phyloP scores from a whole-genome alignment of 92 coral and sea anemone genomes.

The Virgularia gustaviana region DNA sequence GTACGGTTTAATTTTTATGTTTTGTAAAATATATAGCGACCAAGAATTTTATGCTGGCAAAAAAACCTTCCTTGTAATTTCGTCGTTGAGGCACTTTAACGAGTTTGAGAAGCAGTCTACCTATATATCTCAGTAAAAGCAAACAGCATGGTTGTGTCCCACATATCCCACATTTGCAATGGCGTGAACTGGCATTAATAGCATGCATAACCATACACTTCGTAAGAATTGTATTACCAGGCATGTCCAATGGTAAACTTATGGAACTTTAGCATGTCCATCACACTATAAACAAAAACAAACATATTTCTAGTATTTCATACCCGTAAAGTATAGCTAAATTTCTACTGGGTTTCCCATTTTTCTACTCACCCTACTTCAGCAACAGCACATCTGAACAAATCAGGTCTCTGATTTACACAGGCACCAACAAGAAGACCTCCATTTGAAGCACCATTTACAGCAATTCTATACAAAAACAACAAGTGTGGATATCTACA shows the following conservation, averaged over 20 bases:
- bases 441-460: constrained; percentile 97
- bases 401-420: constrained; percentile 85
- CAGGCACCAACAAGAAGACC: constrained; percentile 94
- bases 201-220: no score
- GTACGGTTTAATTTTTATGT: no score
- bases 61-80: no score
- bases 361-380: constrained; percentile 83
- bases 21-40: no score
- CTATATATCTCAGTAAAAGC: no score
- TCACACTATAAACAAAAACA: constrained; percentile 58
- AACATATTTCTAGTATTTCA: not conserved
- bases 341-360: not conserved
- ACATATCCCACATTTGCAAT: no score
- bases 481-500: not conserved
- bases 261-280: constrained; percentile 97
- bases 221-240: no score
- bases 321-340: not conserved
- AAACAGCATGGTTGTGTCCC: no score
- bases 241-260: constrained; percentile 99
- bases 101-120: no score
- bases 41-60: no score
- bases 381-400: constrained; percentile 85
- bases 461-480: constrained; percentile 59
- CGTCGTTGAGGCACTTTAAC: no score
- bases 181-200: no score